phyloP scores from a whole-genome alignment of 1,140 invertebrate genomes.

The Planococcus citri region DNA sequence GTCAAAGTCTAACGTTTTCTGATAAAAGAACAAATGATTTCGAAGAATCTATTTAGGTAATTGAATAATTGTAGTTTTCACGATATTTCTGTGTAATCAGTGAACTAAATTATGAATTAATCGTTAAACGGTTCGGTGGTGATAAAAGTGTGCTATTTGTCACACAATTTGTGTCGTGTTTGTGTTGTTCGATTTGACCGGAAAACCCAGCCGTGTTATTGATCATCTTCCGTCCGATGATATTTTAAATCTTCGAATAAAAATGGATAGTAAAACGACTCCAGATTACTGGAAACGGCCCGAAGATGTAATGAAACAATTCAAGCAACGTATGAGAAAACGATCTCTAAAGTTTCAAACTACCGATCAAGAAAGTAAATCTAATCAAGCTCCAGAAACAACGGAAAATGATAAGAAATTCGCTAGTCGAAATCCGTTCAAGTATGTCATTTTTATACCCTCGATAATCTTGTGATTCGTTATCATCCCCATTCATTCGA shows the following conservation, averaged over 20 bases:
- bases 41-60: too few relatives aligned
- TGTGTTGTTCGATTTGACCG: not conserved
- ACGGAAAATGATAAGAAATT: not conserved
- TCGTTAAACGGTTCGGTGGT: too few relatives aligned
- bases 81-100: too few relatives aligned
- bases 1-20: too few relatives aligned
- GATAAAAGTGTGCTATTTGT: too few relatives aligned
- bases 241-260: too few relatives aligned
- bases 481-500: not conserved
- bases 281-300: conserved; percentile 45
- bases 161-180: too few relatives aligned
- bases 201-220: not conserved
- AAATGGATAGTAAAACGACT: conserved; percentile 25
- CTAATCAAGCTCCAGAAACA: conserved; percentile 24
- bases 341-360: conserved; percentile 52
- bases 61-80: too few relatives aligned
- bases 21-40: too few relatives aligned
- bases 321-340: conserved; percentile 52
- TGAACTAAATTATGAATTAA: too few relatives aligned
- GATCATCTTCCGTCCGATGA: too few relatives aligned
- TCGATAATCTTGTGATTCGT: not conserved
- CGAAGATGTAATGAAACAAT: conserved; percentile 51
- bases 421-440: conserved; percentile 52
- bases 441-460: conserved; percentile 27
- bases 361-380: conserved; percentile 30